These are phyloP conservation scores for Macaria liturata DNA, from an alignment of 2,888 invertebrate genomes.

Conservation along the genomic window DNA sequence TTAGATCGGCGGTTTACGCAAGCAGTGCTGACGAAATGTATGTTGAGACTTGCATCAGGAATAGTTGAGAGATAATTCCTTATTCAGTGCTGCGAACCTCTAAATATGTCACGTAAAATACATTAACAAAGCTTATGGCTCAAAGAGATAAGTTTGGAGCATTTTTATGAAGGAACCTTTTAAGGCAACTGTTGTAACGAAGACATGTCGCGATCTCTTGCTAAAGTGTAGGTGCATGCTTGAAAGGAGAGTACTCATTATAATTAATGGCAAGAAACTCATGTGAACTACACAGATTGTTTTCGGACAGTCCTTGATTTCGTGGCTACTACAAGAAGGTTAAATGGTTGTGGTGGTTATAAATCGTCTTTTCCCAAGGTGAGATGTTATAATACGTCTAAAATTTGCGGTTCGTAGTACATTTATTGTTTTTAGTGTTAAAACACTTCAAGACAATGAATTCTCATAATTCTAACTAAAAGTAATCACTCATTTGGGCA, in stretches of 20 bases:
- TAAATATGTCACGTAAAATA: slow-evolving; percentile 45
- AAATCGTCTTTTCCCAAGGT: too few relatives aligned
- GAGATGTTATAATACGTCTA: too few relatives aligned
- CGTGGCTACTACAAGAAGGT: too few relatives aligned
- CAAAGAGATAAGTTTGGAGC: slow-evolving; percentile 36
- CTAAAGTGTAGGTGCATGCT: slow-evolving; percentile 4
- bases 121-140: slow-evolving; percentile 39
- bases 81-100: slow-evolving; percentile 29
- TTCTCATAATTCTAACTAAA: too few relatives aligned
- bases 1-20: slow-evolving; percentile 41
- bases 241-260: slow-evolving; percentile 1
- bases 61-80: slow-evolving; percentile 31
- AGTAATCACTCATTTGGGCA: too few relatives aligned
- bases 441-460: too few relatives aligned
- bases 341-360: too few relatives aligned
- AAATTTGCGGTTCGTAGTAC: too few relatives aligned
- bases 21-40: slow-evolving; percentile 44
- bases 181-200: slow-evolving; percentile 32
- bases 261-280: too few relatives aligned
- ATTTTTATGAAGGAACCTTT: slow-evolving; percentile 38
- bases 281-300: too few relatives aligned
- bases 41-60: slow-evolving; percentile 44
- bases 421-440: too few relatives aligned
- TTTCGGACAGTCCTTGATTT: too few relatives aligned
- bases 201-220: slow-evolving; percentile 27